Evolutionary conservation across 92 coral and sea anemone genomes (phyloP), one percentile per base, ranked within the genome.

Genomic region (Desmophyllum pertusum): DNA sequence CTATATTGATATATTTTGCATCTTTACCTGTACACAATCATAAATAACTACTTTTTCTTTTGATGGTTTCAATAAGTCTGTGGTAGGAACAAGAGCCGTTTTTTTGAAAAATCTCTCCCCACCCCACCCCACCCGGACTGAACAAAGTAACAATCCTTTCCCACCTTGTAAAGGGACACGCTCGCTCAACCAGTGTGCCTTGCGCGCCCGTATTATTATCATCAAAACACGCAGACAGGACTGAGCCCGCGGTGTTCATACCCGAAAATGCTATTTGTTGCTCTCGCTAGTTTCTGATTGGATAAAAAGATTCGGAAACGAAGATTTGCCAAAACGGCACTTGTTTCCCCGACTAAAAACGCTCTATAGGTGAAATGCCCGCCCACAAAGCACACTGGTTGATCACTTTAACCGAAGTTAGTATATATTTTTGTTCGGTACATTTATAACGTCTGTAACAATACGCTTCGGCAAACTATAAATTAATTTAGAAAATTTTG

Each of bases 21-120:
- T 66, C 41, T 66, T 66, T 36, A 35, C 42, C 71, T 66, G 25
- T 35, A 66, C 71, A 66, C 9, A 35, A 66, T 66, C 71, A 66
- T 36, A 31, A 66, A 36, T 66, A 66, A 14, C 11, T 17, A 30
- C 71, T 23, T 2, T 38, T 67, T 67, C 45, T 15, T 11, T 67
- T 37, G 27, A 41, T 13, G n/a, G 71, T 59, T 59, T 59, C 65
- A 59, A 59, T 6, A 57, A 25, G 65, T 59, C 33, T 59, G 27
- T 25, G n/a, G n/a, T n/a, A n/a, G n/a, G n/a, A n/a, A n/a, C n/a
- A n/a, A n/a, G n/a, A n/a, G n/a, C n/a, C n/a, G n/a, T n/a, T n/a
- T n/a, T n/a, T n/a, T n/a, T n/a, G n/a, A n/a, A n/a, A n/a, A n/a
- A n/a, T n/a, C n/a, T n/a, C n/a, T n/a, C n/a, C n/a, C n/a, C n/a